These are phyloP conservation scores for Parazoanthus atlanticus DNA, from an alignment of 92 coral and sea anemone genomes.

Conservation along the genomic window DNA sequence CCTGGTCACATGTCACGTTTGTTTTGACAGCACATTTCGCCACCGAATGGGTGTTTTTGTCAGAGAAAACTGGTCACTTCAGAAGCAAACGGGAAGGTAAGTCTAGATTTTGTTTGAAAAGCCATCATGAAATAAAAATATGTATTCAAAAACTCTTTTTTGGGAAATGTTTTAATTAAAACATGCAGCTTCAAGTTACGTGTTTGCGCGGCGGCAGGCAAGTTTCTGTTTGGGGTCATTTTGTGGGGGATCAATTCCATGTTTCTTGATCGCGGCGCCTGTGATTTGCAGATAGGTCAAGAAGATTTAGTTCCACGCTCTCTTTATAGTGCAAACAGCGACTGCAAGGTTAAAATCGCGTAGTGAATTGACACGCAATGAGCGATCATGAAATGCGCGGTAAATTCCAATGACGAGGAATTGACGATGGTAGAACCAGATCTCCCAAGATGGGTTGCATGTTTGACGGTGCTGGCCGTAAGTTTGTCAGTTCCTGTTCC, in stretches of 20 bases:
- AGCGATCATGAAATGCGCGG: neutral
- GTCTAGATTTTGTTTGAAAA: neutral
- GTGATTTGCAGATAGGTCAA: neutral
- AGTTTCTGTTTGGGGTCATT: neutral
- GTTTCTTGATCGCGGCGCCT: neutral
- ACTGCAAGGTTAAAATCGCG: neutral
- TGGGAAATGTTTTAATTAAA: neutral
- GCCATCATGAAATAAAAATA: neutral
- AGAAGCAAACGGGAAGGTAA: neutral
- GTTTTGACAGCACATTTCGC: slow-evolving; percentile 10
- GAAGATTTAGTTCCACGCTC: neutral
- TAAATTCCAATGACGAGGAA: neutral
- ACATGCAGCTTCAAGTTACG: neutral
- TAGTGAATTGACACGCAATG: neutral
- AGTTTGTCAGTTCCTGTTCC: slow-evolving; percentile 64
- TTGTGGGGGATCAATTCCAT: slow-evolving; percentile 1
- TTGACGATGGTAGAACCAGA: too few species aligned
- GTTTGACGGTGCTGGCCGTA: slow-evolving; percentile 51
- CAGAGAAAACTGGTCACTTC: neutral
- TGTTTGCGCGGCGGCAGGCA: neutral
- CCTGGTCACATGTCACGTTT: slow-evolving; percentile 9
- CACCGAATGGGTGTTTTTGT: neutral
- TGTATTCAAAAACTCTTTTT: too few species aligned
- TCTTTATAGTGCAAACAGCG: too few species aligned
- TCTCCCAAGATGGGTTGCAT: slow-evolving; percentile 74